Evolutionary conservation across 2,888 invertebrate genomes (phyloP).

Genomic region (Liopterus haemorrhoidalis): DNA sequence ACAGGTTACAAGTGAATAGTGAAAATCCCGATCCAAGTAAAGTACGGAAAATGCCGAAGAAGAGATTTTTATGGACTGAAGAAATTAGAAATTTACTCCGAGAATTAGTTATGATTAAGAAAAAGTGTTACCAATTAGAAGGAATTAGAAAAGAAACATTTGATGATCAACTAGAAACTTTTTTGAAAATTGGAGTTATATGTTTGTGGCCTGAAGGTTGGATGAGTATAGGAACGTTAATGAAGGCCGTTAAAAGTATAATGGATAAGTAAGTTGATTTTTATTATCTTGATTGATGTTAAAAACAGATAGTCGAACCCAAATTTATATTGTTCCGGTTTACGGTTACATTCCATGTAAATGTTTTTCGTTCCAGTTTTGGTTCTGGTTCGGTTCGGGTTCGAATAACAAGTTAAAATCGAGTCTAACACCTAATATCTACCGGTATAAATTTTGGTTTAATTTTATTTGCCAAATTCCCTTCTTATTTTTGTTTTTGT

Average conservation of each 20-base stretch:
- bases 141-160: slow-evolving; percentile 47
- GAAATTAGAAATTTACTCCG: slow-evolving; percentile 44
- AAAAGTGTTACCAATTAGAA: slow-evolving; percentile 41
- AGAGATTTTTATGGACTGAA: slow-evolving; percentile 68
- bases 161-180: slow-evolving; percentile 47
- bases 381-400: too few relatives aligned
- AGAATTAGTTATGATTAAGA: slow-evolving; percentile 40
- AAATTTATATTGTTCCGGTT: too few relatives aligned
- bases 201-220: slow-evolving; percentile 53
- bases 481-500: too few relatives aligned
- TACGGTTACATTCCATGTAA: too few relatives aligned
- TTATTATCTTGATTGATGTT: too few relatives aligned
- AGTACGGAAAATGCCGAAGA: slow-evolving; percentile 58
- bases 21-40: slow-evolving; percentile 48
- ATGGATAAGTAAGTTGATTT: too few relatives aligned
- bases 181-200: slow-evolving; percentile 47
- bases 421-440: too few relatives aligned
- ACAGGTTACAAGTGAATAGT: slow-evolving; percentile 40
- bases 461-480: too few relatives aligned
- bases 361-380: too few relatives aligned
- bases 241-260: slow-evolving; percentile 37
- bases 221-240: slow-evolving; percentile 46
- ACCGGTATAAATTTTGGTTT: too few relatives aligned
- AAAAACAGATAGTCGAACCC: too few relatives aligned
- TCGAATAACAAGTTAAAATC: too few relatives aligned